Evolutionary conservation across 2,888 invertebrate species (phyloP).

Genomic region (Lissonota sp.): DNA sequence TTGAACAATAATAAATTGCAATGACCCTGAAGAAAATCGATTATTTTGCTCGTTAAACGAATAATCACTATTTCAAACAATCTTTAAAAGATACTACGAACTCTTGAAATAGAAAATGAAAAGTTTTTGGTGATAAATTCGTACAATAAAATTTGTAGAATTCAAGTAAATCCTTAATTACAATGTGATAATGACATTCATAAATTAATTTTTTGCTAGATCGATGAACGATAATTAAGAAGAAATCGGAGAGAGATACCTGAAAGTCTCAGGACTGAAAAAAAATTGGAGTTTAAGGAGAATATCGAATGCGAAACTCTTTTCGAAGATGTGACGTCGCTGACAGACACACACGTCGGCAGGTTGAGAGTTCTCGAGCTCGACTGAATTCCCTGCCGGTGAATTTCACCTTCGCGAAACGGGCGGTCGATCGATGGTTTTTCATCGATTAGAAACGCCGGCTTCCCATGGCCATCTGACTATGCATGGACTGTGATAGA

Average conservation of each 20-base stretch:
- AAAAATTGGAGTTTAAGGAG: slow-evolving; percentile 21
- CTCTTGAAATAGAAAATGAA: too few relatives aligned
- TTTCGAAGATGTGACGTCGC: slow-evolving; percentile 59
- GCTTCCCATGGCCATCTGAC: slow-evolving; percentile 74
- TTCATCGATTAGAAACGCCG: slow-evolving; percentile 75
- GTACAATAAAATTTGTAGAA: too few relatives aligned
- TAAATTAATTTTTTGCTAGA: neutral
- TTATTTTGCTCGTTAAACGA: too few relatives aligned
- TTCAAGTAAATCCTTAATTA: too few relatives aligned
- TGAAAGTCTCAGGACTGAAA: slow-evolving; percentile 46
- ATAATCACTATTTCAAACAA: too few relatives aligned
- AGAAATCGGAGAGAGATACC: slow-evolving; percentile 54
- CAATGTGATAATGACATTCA: neutral
- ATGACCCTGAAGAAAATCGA: too few relatives aligned
- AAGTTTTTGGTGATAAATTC: too few relatives aligned
- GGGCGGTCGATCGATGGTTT: slow-evolving; percentile 76
- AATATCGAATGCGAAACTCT: slow-evolving; percentile 40
- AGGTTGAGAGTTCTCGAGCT: slow-evolving; percentile 69
- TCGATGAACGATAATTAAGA: too few relatives aligned
- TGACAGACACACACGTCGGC: slow-evolving; percentile 64
- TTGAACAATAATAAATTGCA: too few relatives aligned
- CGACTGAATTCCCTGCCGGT: slow-evolving; percentile 71
- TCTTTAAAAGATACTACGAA: too few relatives aligned
- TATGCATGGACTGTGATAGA: slow-evolving; percentile 58
- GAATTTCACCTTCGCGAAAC: slow-evolving; percentile 73